Evolutionary conservation across 2,113 vertebrate genomes (phyloP).

Genomic region (Oreochromis niloticus): DNA sequence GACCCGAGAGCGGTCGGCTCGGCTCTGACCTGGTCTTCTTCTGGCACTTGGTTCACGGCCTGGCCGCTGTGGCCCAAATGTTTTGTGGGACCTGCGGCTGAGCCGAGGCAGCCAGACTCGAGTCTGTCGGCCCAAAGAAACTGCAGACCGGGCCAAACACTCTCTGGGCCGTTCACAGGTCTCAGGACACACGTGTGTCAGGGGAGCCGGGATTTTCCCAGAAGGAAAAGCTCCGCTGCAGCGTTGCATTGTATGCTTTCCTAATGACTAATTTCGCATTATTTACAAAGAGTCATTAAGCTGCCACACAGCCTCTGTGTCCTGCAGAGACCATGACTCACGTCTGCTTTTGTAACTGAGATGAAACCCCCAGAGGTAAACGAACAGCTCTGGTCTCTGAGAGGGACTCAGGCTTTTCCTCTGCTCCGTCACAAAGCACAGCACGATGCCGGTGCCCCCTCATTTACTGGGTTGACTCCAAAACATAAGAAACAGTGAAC

Average conservation of each 20-base stretch:
- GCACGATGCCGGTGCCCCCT: fast-evolving
- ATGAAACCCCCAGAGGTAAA: neutral
- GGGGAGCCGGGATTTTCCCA: neutral
- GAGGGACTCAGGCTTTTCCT: fast-evolving
- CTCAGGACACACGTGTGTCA: fast-evolving
- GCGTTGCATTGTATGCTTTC: neutral
- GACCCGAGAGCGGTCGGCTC: neutral
- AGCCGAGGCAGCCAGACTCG: neutral
- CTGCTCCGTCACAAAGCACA: neutral
- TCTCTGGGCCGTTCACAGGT: neutral
- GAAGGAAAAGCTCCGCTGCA: neutral
- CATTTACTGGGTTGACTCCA: fast-evolving
- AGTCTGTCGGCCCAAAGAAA: neutral
- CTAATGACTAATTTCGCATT: neutral
- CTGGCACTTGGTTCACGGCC: neutral
- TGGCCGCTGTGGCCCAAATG: neutral
- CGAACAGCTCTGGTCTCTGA: neutral
- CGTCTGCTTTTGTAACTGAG: fast-evolving
- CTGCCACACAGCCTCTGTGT: neutral
- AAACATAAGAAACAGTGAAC: neutral
- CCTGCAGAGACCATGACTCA: neutral
- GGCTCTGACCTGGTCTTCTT: neutral
- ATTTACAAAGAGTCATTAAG: neutral
- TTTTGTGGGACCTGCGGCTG: neutral
- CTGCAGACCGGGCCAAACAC: neutral